Conservation (phyloP, 2,888 invertebrate genomes). For the Eupeodes luniger region DNA sequence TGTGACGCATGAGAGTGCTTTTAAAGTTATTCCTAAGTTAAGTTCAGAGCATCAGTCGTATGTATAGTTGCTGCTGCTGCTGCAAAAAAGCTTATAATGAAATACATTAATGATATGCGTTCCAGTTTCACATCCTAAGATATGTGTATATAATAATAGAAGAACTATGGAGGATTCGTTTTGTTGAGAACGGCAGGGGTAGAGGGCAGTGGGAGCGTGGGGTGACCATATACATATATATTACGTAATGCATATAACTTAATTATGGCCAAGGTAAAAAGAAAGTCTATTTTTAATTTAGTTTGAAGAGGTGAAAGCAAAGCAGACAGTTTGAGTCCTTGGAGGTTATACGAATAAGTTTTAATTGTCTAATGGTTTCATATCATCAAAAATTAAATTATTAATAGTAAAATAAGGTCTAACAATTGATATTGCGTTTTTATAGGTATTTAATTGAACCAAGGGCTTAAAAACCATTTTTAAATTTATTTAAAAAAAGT, state of each 20-base stretch:
- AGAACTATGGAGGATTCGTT: not conserved
- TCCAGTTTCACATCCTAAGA: not conserved
- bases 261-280: constrained; percentile 46
- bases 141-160: not conserved
- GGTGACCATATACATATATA: not conserved
- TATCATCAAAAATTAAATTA: constrained; percentile 27
- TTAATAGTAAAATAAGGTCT: not conserved
- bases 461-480: no score
- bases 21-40: constrained; percentile 23
- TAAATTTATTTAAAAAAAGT: no score
- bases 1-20: constrained; percentile 38
- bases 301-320: not conserved
- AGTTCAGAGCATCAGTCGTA: not conserved
- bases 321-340: constrained; percentile 22
- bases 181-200: not conserved
- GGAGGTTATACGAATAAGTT: constrained; percentile 24
- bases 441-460: no score
- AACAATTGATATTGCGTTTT: no score
- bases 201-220: not conserved
- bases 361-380: constrained; percentile 55
- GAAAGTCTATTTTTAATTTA: constrained; percentile 23
- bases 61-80: not conserved
- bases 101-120: constrained; percentile 36
- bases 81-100: constrained; percentile 16
- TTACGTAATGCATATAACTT: constrained; percentile 48